Evolutionary conservation across 2,888 invertebrate species (phyloP).

Genomic region (Athalia circularis): DNA sequence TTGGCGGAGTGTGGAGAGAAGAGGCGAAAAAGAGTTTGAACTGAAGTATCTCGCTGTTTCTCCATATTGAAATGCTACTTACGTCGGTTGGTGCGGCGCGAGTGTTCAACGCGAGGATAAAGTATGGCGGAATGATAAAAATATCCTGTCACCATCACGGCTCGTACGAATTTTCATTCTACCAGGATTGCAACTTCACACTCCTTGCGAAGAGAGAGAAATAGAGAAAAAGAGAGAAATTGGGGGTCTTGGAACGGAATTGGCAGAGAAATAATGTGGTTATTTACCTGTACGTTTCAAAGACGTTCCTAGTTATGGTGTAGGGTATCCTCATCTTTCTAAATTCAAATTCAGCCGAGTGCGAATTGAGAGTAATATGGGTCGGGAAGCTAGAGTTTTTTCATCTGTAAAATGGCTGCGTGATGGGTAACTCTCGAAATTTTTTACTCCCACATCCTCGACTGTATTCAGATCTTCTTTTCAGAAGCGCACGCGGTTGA

Average conservation of each 20-base stretch:
- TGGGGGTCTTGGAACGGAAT: no score
- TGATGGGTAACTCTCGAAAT: constrained; percentile 4
- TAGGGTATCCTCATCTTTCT: constrained; percentile 63
- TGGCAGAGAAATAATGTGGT: neutral
- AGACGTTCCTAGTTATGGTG: constrained; percentile 59
- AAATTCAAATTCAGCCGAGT: neutral
- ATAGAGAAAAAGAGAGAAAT: no score
- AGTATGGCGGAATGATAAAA: neutral
- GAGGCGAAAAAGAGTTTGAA: constrained; percentile 8
- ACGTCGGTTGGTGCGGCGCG: constrained; percentile 1
- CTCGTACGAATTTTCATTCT: neutral
- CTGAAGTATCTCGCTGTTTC: neutral
- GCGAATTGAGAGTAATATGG: neutral
- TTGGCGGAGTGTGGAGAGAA: constrained; percentile 28
- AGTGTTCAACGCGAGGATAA: neutral
- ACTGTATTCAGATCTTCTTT: constrained; percentile 24
- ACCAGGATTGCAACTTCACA: neutral
- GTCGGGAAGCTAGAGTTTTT: neutral
- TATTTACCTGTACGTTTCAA: constrained; percentile 63
- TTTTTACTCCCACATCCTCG: neutral
- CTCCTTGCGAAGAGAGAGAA: no score
- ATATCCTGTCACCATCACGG: neutral
- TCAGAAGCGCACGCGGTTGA: neutral
- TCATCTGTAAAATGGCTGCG: neutral
- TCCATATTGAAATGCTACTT: constrained; percentile 17